Conservation (phyloP, 2,888 invertebrate genomes). For the Aricia artaxerxes region DNA sequence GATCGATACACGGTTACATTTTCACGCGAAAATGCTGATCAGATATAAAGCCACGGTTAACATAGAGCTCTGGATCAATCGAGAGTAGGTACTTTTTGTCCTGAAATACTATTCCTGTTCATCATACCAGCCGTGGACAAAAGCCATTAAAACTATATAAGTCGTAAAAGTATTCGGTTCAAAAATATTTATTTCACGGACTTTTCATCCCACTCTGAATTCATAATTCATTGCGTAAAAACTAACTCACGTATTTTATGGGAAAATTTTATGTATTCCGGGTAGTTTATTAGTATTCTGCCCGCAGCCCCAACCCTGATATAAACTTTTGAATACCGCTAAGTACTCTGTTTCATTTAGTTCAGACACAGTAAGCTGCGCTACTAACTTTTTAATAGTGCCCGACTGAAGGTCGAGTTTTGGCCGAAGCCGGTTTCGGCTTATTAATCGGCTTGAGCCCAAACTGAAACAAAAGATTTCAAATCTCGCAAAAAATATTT, state of each 20-base stretch:
- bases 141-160: not conserved
- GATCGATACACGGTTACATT: too few relatives aligned
- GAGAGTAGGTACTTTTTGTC: too few relatives aligned
- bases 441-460: not conserved
- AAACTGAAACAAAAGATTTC: too few relatives aligned
- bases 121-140: not conserved
- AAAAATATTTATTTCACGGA: not conserved
- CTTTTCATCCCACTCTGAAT: not conserved
- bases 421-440: not conserved
- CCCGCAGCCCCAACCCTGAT: slow-evolving; percentile 1
- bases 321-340: slow-evolving; percentile 17
- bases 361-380: slow-evolving; percentile 1
- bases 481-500: too few relatives aligned
- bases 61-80: too few relatives aligned
- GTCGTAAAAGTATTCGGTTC: not conserved
- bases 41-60: too few relatives aligned
- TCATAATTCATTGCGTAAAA: slow-evolving; percentile 5
- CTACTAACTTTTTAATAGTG: not conserved
- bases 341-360: slow-evolving; percentile 16
- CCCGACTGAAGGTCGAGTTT: not conserved
- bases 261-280: slow-evolving; percentile 8
- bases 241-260: not conserved
- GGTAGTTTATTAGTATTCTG: slow-evolving; percentile 13
- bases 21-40: too few relatives aligned
- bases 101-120: not conserved